Base-by-base conservation (phyloP, 1,140 invertebrate species). In the Oncopodura yosiiana region DNA sequence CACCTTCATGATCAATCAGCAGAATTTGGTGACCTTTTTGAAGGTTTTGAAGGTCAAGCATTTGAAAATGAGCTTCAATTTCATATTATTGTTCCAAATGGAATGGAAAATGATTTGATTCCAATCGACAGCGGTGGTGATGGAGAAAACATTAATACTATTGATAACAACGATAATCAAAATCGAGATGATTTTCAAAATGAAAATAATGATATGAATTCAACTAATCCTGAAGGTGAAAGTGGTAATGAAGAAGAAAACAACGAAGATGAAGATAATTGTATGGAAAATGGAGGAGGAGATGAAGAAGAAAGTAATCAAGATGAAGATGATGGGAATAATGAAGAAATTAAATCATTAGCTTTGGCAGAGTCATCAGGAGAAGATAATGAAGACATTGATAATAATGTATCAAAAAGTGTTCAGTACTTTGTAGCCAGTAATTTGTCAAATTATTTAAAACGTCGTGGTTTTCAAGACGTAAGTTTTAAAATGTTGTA, bases 371-470 rank as follows among this genome's bases (percentile, higher is more conserved):
- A 19, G 21, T 12, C 9, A 30, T n/a, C 27, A 27, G 27, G 45
- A 11, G 45, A 48, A 45, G 18, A 29, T 11, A 18, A 45, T 16
- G 27, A 45, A 36, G 45, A 34, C 1, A 21, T 16, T 21, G 27
- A 19, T n/a, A 46, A 29, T 21, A 30, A 34, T 3, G 24, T 3
- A 16, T 19, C 26, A 6, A 45, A 45, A 45, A 21, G 23, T n/a
- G 23, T 52, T 3, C 19, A 52, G 8, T 23, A n/a, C 24, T 41
- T 52, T 41, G 41, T 43, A 8, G 21, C 4, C 9, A 3, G 42
- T 3, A 52, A 52, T 42, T 16, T 52, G 27, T 26, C 42, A 27
- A 32, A 52, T 11, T 43, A 52, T 36, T 34, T 52, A 26, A 36
- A 24, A 6, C 11, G 30, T 43, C 50, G 39, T 6, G 50, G 50